Evolutionary conservation across 1,140 invertebrate genomes (phyloP), one percentile per base, ranked within the genome.

Genomic region (Neodiprion fabricii): DNA sequence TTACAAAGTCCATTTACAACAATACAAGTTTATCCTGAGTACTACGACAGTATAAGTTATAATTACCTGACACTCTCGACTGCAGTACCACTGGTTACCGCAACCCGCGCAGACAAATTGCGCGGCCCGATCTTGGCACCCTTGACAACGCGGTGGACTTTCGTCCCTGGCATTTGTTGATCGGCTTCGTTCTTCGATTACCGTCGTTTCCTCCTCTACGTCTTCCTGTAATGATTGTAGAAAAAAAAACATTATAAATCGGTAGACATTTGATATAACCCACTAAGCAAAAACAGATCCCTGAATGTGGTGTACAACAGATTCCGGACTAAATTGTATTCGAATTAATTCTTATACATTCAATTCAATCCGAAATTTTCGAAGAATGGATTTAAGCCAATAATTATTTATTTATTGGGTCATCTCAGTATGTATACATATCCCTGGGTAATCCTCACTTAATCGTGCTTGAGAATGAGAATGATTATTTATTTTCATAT

Each of bases 81-180:
- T 95, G 90, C 96, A 97, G 84, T 97, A 97, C 95, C 95, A 96
- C 88, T 96, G 95, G 87, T 95, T 96, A 71, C 92, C 93, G 84
- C 96, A 97, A 28, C 94, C 95, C 72, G 94, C 94, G 85, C 96
- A 97, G 28, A 96, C 93, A 83, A 95, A 96, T 84, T 95, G 94
- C 48, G 95, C 95, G 74, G 93, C 89, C 77, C 92, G 91, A 61
- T 92, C 90, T 66, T 93, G 90, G 84, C 95, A 96, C 53, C 95
- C 94, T 90, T 96, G 95, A 87, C 95, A 96, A 77, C 83, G 86
- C 8, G 85, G 85, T 61, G 85, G 82, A 74, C 82, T 88, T 17
- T 88, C 86, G 69, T 85, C 85, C 70, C 84, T 84, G 67, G 77
- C 78, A 67, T 80, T 80, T 1, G 80, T 75, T 9, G 84, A 81